Evolutionary conservation across 2,113 vertebrate genomes (phyloP).

Genomic region (Recurvirostra avosetta): DNA sequence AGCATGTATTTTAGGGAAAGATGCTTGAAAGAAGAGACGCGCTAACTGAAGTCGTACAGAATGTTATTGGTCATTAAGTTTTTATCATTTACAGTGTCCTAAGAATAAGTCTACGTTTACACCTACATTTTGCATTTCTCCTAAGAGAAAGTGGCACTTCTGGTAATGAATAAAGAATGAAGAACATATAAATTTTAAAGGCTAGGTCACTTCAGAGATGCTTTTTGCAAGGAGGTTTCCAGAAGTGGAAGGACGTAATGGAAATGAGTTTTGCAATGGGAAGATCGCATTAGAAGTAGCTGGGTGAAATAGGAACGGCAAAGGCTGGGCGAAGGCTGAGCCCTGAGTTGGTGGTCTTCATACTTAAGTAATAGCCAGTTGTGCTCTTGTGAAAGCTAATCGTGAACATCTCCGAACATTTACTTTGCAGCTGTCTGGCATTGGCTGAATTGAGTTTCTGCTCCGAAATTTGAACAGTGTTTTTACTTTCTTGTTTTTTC

Average conservation of each 20-base stretch:
- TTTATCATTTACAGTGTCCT: not conserved
- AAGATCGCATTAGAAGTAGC: fast-evolving
- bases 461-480: not conserved
- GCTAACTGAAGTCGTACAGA: not conserved
- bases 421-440: not conserved
- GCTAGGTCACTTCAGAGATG: not conserved
- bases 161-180: not conserved
- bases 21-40: not conserved
- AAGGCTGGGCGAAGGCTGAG: not conserved
- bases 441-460: not conserved
- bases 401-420: not conserved
- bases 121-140: not conserved
- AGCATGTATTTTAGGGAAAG: not conserved
- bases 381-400: not conserved
- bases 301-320: not conserved
- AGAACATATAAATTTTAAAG: not conserved
- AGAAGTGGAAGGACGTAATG: not conserved
- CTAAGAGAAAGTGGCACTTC: not conserved
- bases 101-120: not conserved
- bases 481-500: not conserved
- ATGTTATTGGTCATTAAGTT: not conserved
- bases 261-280: not conserved
- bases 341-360: not conserved
- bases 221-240: not conserved
- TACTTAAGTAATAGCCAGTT: not conserved